Base-by-base conservation (phyloP, 2,888 invertebrate species). In the Calameuta pallipes region DNA sequence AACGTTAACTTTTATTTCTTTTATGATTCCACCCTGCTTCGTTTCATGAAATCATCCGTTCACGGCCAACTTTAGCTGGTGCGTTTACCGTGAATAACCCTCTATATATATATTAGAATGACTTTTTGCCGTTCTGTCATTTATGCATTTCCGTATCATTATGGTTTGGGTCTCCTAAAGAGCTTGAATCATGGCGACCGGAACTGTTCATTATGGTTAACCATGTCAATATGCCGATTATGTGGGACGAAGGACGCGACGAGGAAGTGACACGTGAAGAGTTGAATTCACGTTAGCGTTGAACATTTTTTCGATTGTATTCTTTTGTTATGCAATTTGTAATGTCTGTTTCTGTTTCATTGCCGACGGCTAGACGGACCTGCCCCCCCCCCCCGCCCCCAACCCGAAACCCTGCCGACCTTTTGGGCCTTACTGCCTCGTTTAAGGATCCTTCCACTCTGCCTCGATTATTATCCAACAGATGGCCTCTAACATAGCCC, bases 391-490 rank as follows among this genome's bases (percentile, higher is more conserved):
- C 35, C 11, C 35, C 35, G 1, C 11, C 35, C 35, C 23, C 6
- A 56, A 56, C 35, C 11, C 23, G 23, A 56, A 56, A 56, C 23
- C 56, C 56, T 56, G 56, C 56, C 9, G 56, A 56, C 56, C 56
- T 56, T 23, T 56, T 56, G 23, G 56, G 56, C 56, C 56, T 56
- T 23, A 23, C 56, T 56, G 56, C 56, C 56, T 56, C 56, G 56
- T 56, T 56, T 56, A 56, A 15, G 56, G 56, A 56, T 56, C 56
- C 56, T 56, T 23, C 56, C 56, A 56, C 71, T 71, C 71, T 31
- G 71, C 13, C 71, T 34, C 33, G 71, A 71, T 71, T 84, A 86
- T 89, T 87, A 87, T 89, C 87, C 86, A 89, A 90, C 91, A 91
- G 90, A 91, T 91, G 91, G 90, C 56, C 56, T 15, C 56, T 56